Conservation (phyloP, 2,797 vertebrate species). For the Perodicticus potto region DNA sequence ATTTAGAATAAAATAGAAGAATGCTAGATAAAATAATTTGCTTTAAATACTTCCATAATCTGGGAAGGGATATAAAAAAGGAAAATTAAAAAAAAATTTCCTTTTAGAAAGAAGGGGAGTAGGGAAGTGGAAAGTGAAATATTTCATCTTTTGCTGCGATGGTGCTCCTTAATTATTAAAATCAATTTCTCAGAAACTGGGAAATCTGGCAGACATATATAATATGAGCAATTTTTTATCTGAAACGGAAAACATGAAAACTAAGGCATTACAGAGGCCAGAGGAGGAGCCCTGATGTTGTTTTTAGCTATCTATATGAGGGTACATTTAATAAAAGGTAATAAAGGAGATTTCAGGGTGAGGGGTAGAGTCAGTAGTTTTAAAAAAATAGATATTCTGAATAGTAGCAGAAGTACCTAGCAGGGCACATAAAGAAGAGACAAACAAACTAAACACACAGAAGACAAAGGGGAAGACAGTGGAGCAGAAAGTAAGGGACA, state of each 20-base stretch:
- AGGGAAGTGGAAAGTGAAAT: background rate
- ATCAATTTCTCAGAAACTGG: conserved; percentile 1
- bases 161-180: background rate
- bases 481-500: background rate
- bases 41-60: background rate
- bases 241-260: conserved; percentile 15
- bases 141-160: background rate
- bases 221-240: background rate
- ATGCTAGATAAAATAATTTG: background rate
- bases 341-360: background rate
- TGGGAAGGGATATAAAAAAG: background rate
- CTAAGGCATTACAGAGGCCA: background rate
- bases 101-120: background rate
- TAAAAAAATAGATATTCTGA: background rate
- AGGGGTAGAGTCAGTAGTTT: background rate
- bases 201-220: background rate
- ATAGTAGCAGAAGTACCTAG: background rate
- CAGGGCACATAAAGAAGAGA: background rate
- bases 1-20: conserved; percentile 18
- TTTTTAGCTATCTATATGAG: background rate
- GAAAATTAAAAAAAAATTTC: background rate
- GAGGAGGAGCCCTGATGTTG: background rate
- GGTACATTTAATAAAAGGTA: background rate
- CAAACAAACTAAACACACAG: background rate
- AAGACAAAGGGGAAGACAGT: background rate